Base-by-base conservation (phyloP, 2,797 vertebrate species). In the Enteromius argenteus region DNA sequence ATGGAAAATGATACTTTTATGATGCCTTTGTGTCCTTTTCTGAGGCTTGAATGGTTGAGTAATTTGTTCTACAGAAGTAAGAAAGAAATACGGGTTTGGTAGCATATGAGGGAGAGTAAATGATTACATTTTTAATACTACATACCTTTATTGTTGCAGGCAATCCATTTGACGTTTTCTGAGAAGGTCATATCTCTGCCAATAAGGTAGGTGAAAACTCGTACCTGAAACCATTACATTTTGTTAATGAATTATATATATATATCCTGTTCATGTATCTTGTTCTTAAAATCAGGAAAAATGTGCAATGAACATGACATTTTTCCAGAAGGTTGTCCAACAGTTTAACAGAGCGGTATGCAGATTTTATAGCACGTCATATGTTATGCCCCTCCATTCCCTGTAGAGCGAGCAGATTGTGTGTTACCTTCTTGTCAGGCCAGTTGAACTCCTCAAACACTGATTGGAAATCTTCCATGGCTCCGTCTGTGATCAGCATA, bases 401-500 rank as follows among this genome's bases (percentile, higher is more conserved):
- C 49, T 77, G 35, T 72, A 14, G 35, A 17, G 42, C 5, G 37
- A 75, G 72, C 74, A 83, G 64, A 86, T 60, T 84, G 68, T 49
- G 15, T 81, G 37, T 91, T 91, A 99, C 98, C 96, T 96, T 97
- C 79, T 95, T 95, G 35, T 98, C 97, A 0, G 98, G 98, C 97
- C 97, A 98, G 93, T 99, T 99, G 92, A 96, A 99, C 80, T 98
- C 96, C 87, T 99, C 94, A 84, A 99, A 97, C 68, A 99, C 96
- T 0, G 95, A 91, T 91, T 98, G 93, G 0, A 97, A 99, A 88
- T 97, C 97, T 90, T 99, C 98, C 95, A 99, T 97, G 0, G 98
- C 98, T 60, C 98, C 98, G 0, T 99, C 98, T 0, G 97, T 97
- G 94, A 99, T 97, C 90, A 99, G 95, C 98, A 99, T 99, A 94